A percentile compares a stretch with the other conserved stretches of the same genome.
Evolutionary conservation across 1,140 invertebrate genomes (phyloP).

Genomic region (Drosophila triauraria): DNA sequence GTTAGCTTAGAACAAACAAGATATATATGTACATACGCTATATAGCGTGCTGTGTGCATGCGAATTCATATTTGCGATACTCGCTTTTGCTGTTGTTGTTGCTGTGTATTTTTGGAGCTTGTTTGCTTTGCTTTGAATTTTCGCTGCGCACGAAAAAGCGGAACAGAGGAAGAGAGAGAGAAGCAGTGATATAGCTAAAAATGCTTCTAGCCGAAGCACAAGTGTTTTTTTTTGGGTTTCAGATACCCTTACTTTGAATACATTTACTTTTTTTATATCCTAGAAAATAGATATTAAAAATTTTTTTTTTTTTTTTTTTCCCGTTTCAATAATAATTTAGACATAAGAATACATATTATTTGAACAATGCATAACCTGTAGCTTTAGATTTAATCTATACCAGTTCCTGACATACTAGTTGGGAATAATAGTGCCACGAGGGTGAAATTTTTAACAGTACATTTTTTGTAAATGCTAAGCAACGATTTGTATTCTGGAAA

Average conservation of each 20-base stretch:
- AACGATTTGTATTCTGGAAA: too few species aligned
- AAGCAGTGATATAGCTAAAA: constrained; percentile 14
- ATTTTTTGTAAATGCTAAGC: too few species aligned
- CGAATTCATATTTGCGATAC: constrained; percentile 56
- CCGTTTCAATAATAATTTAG: too few species aligned
- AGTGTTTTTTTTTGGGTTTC: constrained; percentile 43
- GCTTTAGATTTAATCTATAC: too few species aligned
- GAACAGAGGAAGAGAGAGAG: background rate
- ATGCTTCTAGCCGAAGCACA: constrained; percentile 38
- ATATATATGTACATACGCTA: constrained; percentile 39
- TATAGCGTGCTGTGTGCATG: constrained; percentile 30
- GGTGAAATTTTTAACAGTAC: too few species aligned
- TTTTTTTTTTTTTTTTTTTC: too few species aligned
- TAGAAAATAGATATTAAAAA: too few species aligned
- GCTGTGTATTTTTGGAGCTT: constrained; percentile 59
- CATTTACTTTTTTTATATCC: background rate
- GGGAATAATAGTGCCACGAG: background rate
- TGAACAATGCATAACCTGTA: too few species aligned
- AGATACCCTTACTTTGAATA: background rate
- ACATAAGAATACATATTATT: too few species aligned
- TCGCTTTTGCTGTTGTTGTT: constrained; percentile 24
- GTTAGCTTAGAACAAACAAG: constrained; percentile 79
- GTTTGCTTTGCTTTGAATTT: constrained; percentile 76
- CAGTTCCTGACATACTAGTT: background rate
- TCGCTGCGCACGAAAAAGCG: constrained; percentile 40